A percentile compares a stretch with the other conserved stretches of the same genome.
Conservation (phyloP, 2,888 invertebrate genomes). For the Gymnosoma rotundatum region DNA sequence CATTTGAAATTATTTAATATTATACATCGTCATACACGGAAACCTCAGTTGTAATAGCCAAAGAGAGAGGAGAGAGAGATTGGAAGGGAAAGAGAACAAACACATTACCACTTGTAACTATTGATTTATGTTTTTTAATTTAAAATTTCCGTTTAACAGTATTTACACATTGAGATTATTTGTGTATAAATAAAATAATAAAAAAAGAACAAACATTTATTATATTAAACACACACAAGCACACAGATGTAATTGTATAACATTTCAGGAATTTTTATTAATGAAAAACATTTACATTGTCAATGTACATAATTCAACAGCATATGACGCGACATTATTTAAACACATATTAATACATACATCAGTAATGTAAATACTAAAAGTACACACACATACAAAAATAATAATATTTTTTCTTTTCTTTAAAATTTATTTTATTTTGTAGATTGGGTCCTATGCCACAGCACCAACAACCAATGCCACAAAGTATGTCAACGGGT, state of each 20-base stretch:
- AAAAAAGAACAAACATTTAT: slow-evolving; percentile 32
- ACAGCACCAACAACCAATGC: slow-evolving; percentile 82
- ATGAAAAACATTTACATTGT: slow-evolving; percentile 70
- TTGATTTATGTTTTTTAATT: slow-evolving; percentile 82
- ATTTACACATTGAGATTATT: slow-evolving; percentile 55
- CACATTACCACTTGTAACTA: slow-evolving; percentile 71
- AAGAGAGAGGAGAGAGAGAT: neutral
- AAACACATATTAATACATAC: slow-evolving; percentile 56
- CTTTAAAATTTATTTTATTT: slow-evolving; percentile 14
- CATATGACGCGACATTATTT: slow-evolving; percentile 71
- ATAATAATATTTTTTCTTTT: slow-evolving; percentile 58
- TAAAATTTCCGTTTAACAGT: slow-evolving; percentile 81
- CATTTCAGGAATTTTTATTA: slow-evolving; percentile 69
- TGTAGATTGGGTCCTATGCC: slow-evolving; percentile 81
- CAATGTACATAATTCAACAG: slow-evolving; percentile 72
- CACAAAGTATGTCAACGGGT: slow-evolving; percentile 85
- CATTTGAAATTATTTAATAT: slow-evolving; percentile 59
- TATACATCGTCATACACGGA: neutral
- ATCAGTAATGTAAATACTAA: slow-evolving; percentile 47
- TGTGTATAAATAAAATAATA: slow-evolving; percentile 13
- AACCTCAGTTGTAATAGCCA: neutral
- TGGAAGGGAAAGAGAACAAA: neutral
- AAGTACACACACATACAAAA: slow-evolving; percentile 1
- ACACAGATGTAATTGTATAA: neutral
- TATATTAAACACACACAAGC: neutral